Conservation (phyloP, 2,888 invertebrate genomes). For the Allophyes oxyacanthae region DNA sequence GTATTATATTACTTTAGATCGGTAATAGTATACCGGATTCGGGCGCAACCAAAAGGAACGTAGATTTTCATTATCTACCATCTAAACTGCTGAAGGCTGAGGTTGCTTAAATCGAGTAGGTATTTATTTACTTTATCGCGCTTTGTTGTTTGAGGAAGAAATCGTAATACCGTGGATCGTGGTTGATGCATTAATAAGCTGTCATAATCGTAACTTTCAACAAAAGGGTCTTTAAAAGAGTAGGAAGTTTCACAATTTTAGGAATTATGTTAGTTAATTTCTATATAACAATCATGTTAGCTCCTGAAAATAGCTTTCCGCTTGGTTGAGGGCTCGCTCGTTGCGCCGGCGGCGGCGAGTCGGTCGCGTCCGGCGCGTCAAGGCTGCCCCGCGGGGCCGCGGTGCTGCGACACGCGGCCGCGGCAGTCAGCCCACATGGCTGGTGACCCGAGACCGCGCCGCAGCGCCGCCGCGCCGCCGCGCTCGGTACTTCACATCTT, state of each 20-base stretch:
- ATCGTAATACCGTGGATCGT: neutral
- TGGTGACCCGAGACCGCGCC: constrained; percentile 5
- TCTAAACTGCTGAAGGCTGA: neutral
- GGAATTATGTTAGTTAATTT: too few relatives aligned
- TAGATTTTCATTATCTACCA: neutral
- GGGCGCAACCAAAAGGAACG: neutral
- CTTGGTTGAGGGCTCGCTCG: neutral
- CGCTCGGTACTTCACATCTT: neutral
- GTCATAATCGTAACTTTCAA: neutral
- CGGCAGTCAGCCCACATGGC: neutral
- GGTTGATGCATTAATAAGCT: neutral
- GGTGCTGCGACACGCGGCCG: too few relatives aligned
- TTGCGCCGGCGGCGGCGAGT: neutral
- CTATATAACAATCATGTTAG: too few relatives aligned
- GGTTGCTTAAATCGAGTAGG: too few relatives aligned
- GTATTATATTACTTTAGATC: too few relatives aligned
- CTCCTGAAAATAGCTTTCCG: constrained; percentile 12
- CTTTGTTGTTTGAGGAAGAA: neutral
- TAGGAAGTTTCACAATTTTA: too few relatives aligned
- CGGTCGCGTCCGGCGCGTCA: neutral
- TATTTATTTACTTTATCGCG: neutral
- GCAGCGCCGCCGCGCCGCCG: constrained; percentile 2
- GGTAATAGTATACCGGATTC: neutral
- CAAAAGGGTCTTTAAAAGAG: too few relatives aligned
- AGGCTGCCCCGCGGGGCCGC: neutral